Evolutionary conservation across 2,797 vertebrate genomes (phyloP), one percentile per base, ranked within the genome.

Genomic region (Petrocephalus sullivani): DNA sequence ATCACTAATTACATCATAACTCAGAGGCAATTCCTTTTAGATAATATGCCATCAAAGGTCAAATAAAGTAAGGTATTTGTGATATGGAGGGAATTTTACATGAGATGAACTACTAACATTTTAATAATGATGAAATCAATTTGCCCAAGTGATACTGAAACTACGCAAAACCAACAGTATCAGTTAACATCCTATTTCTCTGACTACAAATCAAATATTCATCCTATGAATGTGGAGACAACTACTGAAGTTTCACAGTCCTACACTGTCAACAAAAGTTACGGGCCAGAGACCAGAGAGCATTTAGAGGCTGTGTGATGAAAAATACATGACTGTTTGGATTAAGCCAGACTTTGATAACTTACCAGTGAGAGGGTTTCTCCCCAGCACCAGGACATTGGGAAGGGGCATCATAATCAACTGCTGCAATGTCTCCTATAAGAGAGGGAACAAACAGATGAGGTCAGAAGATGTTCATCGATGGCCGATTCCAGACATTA

Each of bases 351-450:
- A 46, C 37, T 10, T 19, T 16, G 41, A 21, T 41, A 7, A 96
- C 98, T 94, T 95, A 99, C 98, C 98, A 91, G 96, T 97, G 90
- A 98, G 97, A 78, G 98, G 98, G 91, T 95, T 97, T 92, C 97
- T 96, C 89, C 98, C 98, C 91, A 99, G 96, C 88, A 97, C 95
- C 94, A 99, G 93, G 89, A 99, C 96, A 86, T 99, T 97, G 89
- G 98, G 98, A 92, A 99, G 95, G 90, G 98, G 96, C 98, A 99
- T 99, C 98, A 98, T 97, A 90, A 99, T 97, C 93, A 99, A 93
- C 92, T 99, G 98, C 92, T 99, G 98, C 89, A 99, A 96, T 91
- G 91, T 97, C 93, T 99, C 98, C 98, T 99, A 92, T 93, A 85
- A 90, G 89, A 82, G 21, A 91, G 90, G 88, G 58, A 71, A 37